These are phyloP conservation scores for Pedicia rivosa DNA, from an alignment of 2,888 invertebrate species.

Conservation along the genomic window DNA sequence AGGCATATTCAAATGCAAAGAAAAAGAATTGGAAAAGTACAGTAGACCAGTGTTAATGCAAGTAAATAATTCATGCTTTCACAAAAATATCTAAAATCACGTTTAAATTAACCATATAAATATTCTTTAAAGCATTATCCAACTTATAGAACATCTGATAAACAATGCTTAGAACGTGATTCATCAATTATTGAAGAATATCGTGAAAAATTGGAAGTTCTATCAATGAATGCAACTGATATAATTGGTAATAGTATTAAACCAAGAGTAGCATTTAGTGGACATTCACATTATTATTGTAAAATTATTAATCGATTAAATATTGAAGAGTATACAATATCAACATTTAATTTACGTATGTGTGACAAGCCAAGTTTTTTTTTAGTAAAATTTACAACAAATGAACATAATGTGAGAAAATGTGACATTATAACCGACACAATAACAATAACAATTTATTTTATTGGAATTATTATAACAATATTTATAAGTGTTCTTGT, in stretches of 20 bases:
- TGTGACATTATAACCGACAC: slow-evolving; percentile 1
- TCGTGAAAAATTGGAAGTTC: slow-evolving; percentile 76
- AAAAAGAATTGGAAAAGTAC: slow-evolving; percentile 7
- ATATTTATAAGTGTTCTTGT: too few relatives aligned
- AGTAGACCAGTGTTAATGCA: slow-evolving; percentile 49
- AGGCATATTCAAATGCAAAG: neutral
- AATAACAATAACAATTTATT: neutral
- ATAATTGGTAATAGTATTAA: slow-evolving; percentile 45
- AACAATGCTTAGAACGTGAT: slow-evolving; percentile 65
- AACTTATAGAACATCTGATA: slow-evolving; percentile 75
- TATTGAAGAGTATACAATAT: slow-evolving; percentile 62
- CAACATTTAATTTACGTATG: slow-evolving; percentile 95
- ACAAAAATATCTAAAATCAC: too few relatives aligned
- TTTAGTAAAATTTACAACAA: slow-evolving; percentile 42
- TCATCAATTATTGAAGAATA: slow-evolving; percentile 53
- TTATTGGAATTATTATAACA: too few relatives aligned
- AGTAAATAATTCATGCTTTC: too few relatives aligned
- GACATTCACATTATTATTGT: slow-evolving; percentile 91
- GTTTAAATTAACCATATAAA: too few relatives aligned
- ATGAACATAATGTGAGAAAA: neutral
- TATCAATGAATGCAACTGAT: slow-evolving; percentile 70
- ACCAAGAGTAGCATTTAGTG: slow-evolving; percentile 71
- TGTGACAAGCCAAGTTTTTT: slow-evolving; percentile 81
- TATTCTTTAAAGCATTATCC: too few relatives aligned
- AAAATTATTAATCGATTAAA: slow-evolving; percentile 37